These are phyloP conservation scores for Tenthredo scrophulariae DNA, from an alignment of 2,888 invertebrate genomes.

Conservation along the genomic window DNA sequence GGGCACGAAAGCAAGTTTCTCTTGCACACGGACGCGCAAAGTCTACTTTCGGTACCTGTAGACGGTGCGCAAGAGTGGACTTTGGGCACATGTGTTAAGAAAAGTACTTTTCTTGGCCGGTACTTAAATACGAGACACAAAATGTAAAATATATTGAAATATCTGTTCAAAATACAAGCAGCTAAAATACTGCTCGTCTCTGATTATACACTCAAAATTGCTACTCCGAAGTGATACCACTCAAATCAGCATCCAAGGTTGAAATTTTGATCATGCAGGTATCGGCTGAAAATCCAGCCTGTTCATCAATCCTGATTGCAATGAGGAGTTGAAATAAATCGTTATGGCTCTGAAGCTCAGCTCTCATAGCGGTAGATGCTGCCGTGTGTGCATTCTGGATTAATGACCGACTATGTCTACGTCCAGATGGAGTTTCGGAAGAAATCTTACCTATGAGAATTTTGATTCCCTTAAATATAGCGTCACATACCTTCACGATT, in stretches of 20 bases:
- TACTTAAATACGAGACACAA: not conserved
- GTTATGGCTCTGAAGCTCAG: not conserved
- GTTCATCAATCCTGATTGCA: not conserved
- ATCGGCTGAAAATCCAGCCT: not conserved
- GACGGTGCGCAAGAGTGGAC: too few species aligned
- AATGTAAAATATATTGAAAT: not conserved
- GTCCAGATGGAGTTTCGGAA: not conserved
- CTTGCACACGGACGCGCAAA: too few species aligned
- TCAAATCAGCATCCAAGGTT: not conserved
- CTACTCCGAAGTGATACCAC: not conserved
- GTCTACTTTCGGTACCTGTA: too few species aligned
- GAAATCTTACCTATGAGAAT: not conserved
- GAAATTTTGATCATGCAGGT: not conserved
- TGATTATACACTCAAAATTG: not conserved
- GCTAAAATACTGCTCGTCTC: not conserved
- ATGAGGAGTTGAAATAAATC: not conserved
- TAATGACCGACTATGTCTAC: not conserved
- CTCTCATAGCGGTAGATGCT: not conserved
- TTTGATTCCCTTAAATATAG: not conserved
- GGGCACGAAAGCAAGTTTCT: too few species aligned
- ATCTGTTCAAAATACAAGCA: not conserved
- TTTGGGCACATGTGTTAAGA: too few species aligned
- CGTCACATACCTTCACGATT: not conserved
- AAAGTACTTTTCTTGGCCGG: not conserved
- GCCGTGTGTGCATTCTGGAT: not conserved